These are phyloP conservation scores for Drosophila gaucha DNA, from an alignment of 2,888 invertebrate genomes.

Conservation along the genomic window DNA sequence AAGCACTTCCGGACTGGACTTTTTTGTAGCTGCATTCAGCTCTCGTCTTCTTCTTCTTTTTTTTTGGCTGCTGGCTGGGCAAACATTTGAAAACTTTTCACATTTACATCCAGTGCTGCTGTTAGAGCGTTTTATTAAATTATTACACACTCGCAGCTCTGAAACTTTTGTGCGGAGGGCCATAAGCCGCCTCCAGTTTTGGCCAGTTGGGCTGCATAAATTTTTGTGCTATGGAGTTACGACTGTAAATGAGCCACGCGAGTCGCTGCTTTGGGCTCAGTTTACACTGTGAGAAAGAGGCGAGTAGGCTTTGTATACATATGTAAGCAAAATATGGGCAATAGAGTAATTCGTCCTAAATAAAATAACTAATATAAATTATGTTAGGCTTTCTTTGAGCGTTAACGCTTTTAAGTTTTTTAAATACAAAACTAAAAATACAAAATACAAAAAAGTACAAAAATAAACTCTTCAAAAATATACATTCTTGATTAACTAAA, in stretches of 20 bases:
- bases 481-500: too few relatives aligned
- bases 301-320: background rate
- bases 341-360: too few relatives aligned
- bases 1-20: slow-evolving; percentile 64
- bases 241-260: slow-evolving; percentile 71
- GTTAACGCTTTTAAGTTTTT: too few relatives aligned
- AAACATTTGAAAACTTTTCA: slow-evolving; percentile 78
- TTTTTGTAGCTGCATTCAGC: slow-evolving; percentile 36
- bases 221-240: slow-evolving; percentile 47
- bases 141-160: slow-evolving; percentile 57
- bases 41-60: slow-evolving; percentile 14
- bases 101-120: slow-evolving; percentile 77
- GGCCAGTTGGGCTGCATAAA: slow-evolving; percentile 67
- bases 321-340: background rate
- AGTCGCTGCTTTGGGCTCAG: slow-evolving; percentile 46
- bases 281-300: background rate
- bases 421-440: too few relatives aligned
- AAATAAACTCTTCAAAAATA: too few relatives aligned
- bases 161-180: background rate
- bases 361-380: too few relatives aligned
- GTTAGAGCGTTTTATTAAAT: slow-evolving; percentile 78
- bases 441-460: too few relatives aligned
- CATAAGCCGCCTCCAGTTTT: slow-evolving; percentile 35
- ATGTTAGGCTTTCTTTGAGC: too few relatives aligned
- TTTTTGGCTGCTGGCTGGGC: slow-evolving; percentile 51